Evolutionary conservation across 1,140 invertebrate genomes (phyloP), one percentile per base, ranked within the genome.

Genomic region (Hypsibius dujardini): DNA sequence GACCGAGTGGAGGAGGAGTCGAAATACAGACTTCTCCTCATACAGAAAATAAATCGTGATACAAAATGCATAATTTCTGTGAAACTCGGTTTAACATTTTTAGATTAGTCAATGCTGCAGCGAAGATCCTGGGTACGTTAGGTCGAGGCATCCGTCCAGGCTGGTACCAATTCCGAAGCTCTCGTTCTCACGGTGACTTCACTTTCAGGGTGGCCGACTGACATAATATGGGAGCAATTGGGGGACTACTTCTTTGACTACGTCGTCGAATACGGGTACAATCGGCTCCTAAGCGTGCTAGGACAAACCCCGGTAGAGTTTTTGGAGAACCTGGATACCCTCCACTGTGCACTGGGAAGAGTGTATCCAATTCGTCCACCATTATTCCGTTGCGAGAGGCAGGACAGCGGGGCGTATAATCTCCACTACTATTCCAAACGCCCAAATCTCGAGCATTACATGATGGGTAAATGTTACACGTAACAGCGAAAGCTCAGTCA

Each of bases 181-280:
- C 50, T 56, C 7, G 50, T 56, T 56, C n/a, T 7, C n/a, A 56
- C 7, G 7, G 50, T 7, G 7, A 56, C n/a, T 56, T 56, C 50
- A 56, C 50, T 56, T 56, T 56, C n/a, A 56, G 50, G 7, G n/a
- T 56, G n/a, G 7, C n/a, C n/a, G 7, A 56, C 7, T 56, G n/a
- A 7, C 7, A n/a, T n/a, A n/a, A n/a, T n/a, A n/a, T 56, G 50
- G 50, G 50, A 56, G n/a, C 7, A 7, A 7, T n/a, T 56, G 50
- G 50, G 50, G 50, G 50, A 56, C 7, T 56, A 56, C n/a, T 56
- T 56, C 50, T 56, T 56, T n/a, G 50, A 56, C 50, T 56, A 56
- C 50, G 50, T 56, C n/a, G 50, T 56, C 50, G 50, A 56, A 56
- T 56, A 56, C n/a, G 50, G 50, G 7, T 56, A 56, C 50, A 56